phyloP scores from a whole-genome alignment of 2,888 invertebrate genomes.

The Beris chalybata region DNA sequence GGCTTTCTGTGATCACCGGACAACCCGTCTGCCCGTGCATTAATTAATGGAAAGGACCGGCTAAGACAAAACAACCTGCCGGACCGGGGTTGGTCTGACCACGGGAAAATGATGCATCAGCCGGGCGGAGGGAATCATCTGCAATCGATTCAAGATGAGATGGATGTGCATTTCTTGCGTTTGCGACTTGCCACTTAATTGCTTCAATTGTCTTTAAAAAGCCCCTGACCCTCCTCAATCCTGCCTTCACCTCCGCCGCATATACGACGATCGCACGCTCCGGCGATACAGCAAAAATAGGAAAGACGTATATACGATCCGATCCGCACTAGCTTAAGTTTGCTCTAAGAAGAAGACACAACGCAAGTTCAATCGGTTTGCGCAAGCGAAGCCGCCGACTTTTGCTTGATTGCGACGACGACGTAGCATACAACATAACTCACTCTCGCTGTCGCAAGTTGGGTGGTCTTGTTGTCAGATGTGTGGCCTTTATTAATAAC shows the following conservation, averaged over 20 bases:
- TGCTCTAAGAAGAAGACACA: no score
- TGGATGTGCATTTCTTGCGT: conserved; percentile 19
- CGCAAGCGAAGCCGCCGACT: conserved; percentile 15
- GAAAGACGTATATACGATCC: no score
- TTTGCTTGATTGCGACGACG: no score
- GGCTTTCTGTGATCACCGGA: conserved; percentile 45
- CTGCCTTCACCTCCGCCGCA: no score
- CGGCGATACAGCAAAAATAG: no score
- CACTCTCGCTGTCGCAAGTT: conserved; percentile 35
- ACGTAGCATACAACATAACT: conserved; percentile 23
- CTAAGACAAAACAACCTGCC: background rate
- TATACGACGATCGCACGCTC: no score
- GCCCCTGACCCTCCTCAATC: no score
- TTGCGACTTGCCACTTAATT: conserved; percentile 22
- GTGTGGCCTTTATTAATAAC: conserved; percentile 36
- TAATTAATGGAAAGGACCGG: conserved; percentile 25
- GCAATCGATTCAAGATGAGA: background rate
- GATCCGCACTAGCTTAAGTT: no score
- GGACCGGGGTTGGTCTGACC: background rate
- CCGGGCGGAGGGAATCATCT: no score
- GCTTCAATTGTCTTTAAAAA: conserved; percentile 22
- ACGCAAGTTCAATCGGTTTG: conserved; percentile 5
- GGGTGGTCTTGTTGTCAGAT: conserved; percentile 35
- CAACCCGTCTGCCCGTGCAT: conserved; percentile 33
- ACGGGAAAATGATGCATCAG: background rate